phyloP scores from a whole-genome alignment of 1,140 invertebrate species.

The Macrosteles quadrilineatus region DNA sequence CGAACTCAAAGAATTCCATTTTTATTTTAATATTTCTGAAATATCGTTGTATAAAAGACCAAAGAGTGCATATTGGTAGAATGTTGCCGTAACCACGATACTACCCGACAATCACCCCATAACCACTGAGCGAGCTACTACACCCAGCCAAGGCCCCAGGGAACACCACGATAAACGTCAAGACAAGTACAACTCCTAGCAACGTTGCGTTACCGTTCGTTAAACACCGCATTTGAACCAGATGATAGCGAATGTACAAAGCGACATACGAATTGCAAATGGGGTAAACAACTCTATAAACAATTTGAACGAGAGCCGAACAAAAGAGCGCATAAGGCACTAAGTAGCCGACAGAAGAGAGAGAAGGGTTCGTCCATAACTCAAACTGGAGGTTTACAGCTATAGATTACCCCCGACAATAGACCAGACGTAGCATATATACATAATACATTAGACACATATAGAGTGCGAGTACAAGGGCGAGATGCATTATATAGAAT shows the following conservation, averaged over 20 bases:
- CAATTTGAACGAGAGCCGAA: conserved; percentile 3
- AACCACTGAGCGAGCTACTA: no score
- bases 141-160: no score
- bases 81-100: no score
- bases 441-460: conserved; percentile 28
- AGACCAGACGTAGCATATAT: conserved; percentile 7
- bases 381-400: neutral
- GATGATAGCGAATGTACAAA: neutral
- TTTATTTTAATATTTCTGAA: no score
- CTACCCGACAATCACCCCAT: no score
- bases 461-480: conserved; percentile 18
- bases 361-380: neutral
- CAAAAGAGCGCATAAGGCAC: neutral
- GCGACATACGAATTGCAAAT: conserved; percentile 7
- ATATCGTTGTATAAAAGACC: no score
- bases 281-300: neutral
- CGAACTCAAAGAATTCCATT: no score
- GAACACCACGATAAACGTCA: no score
- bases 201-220: no score
- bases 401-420: conserved; percentile 10
- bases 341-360: neutral
- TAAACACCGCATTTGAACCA: neutral
- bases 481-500: conserved; percentile 25
- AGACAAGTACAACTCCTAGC: no score
- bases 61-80: no score